These are phyloP conservation scores for Neopipo cinnamomea DNA, from an alignment of 2,113 vertebrate genomes.

Conservation along the genomic window DNA sequence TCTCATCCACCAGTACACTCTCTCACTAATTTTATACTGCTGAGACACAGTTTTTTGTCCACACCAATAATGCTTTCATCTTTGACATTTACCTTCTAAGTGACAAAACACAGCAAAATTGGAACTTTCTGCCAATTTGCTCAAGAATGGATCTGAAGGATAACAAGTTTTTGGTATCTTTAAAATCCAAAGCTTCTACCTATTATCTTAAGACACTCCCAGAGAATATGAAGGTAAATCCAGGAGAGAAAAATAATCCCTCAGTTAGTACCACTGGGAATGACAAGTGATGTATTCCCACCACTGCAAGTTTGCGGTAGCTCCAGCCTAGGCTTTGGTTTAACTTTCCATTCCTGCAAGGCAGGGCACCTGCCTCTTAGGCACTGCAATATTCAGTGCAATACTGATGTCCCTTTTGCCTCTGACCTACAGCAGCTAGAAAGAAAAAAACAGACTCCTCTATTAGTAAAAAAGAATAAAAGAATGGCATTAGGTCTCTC, in stretches of 20 bases:
- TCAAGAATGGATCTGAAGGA: not conserved
- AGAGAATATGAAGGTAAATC: not conserved
- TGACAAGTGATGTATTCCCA: not conserved
- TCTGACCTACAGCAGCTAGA: not conserved
- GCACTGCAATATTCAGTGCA: not conserved
- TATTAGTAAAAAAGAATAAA: not conserved
- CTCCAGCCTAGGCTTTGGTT: not conserved
- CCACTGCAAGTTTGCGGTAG: not conserved
- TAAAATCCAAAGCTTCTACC: not conserved
- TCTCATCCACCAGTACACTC: not conserved
- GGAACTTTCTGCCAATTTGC: not conserved
- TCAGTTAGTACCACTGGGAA: not conserved
- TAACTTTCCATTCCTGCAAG: not conserved
- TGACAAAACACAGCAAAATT: not conserved
- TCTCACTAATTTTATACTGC: not conserved
- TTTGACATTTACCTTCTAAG: not conserved
- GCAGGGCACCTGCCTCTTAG: not conserved
- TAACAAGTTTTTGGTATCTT: not conserved
- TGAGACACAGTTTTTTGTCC: not conserved
- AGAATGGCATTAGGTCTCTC: not conserved
- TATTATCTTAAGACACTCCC: not conserved
- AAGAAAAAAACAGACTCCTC: not conserved
- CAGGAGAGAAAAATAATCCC: not conserved
- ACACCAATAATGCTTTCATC: not conserved
- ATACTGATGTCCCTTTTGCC: not conserved